A percentile compares a stretch with the other conserved stretches of the same genome.
These are phyloP conservation scores for Cyrtorhinus lividipennis DNA, from an alignment of 1,140 invertebrate species.

Conservation along the genomic window DNA sequence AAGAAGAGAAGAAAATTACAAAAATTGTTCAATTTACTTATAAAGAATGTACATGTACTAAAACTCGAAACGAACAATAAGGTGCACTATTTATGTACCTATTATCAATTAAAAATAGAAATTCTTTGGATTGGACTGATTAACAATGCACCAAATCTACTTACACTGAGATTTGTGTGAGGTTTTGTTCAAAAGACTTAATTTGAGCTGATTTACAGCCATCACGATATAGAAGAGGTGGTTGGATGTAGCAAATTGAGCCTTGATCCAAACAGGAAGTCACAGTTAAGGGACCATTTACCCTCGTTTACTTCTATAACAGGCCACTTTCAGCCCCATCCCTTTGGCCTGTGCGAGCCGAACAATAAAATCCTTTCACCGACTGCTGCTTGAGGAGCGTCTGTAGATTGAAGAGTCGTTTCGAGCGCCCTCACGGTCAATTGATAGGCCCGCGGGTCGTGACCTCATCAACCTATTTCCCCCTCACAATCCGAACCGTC, in stretches of 20 bases:
- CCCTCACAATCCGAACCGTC: background rate
- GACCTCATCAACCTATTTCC: constrained; percentile 4
- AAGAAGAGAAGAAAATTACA: too few species aligned
- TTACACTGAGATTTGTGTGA: too few species aligned
- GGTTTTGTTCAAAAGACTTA: too few species aligned
- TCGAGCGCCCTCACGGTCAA: background rate
- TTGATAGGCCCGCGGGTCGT: background rate
- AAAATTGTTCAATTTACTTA: too few species aligned
- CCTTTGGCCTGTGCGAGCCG: background rate
- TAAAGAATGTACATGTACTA: too few species aligned
- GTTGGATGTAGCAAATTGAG: background rate
- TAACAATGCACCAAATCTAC: too few species aligned
- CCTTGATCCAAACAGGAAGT: constrained; percentile 7
- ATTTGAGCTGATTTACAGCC: too few species aligned
- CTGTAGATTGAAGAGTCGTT: background rate
- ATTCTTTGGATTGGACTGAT: too few species aligned
- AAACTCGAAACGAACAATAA: too few species aligned
- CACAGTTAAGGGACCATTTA: constrained; percentile 4
- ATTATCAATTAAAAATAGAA: too few species aligned
- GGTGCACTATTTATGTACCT: too few species aligned
- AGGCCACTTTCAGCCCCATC: background rate
- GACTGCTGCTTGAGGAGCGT: background rate
- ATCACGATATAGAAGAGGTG: too few species aligned
- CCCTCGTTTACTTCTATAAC: constrained; percentile 2
- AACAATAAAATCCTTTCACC: constrained; percentile 7